Base-by-base conservation (phyloP, 2,888 invertebrate species). In the Xanthia togata region DNA sequence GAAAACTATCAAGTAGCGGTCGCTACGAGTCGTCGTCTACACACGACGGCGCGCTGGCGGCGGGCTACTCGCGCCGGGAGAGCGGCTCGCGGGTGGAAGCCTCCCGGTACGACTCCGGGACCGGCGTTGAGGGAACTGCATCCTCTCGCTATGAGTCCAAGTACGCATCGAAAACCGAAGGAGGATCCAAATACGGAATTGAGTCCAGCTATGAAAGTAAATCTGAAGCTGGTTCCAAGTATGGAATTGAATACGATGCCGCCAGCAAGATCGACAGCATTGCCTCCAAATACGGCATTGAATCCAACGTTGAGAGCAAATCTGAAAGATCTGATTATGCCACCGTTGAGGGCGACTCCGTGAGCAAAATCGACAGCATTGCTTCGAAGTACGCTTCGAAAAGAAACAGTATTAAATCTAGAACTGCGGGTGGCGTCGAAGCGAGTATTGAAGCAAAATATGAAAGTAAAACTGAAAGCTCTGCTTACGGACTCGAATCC, bases 1-100 rank as follows among this genome's bases (percentile, higher is more conserved):
- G 95, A 77, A 94, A 94, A 80, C 72, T 92, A 83, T 94, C 95
- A 55, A 94, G 89, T 69, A 93, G 94, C 26, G 94, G 94, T 50
- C 95, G 95, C 78, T 95, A 95, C 73, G 96, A 96, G 82, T 94
- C 95, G 12, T 94, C 95, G 6, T 91, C 94, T 12, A 90, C 91
- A 23, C 89, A 93, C 55, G 95, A 95, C 53, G 93, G 92, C 31
- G 95, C 94, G 9, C 78, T 92, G 23, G 89, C 92, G 9, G 93
- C 93, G 0, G 93, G 94, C 3, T 92, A 93, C 84, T 92, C 95
- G 2, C 95, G 96, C 12, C 95, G 95, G 38, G 96, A 96, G 76
- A 95, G 96, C 74, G 96, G 95, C 2, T 91, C 95, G 0, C 93
- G 94, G 1, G 65, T 94, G 71, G 95, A 95, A 71, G 92, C 93